phyloP scores from a whole-genome alignment of 1,140 invertebrate genomes.

The Thaumatotibia leucotreta region DNA sequence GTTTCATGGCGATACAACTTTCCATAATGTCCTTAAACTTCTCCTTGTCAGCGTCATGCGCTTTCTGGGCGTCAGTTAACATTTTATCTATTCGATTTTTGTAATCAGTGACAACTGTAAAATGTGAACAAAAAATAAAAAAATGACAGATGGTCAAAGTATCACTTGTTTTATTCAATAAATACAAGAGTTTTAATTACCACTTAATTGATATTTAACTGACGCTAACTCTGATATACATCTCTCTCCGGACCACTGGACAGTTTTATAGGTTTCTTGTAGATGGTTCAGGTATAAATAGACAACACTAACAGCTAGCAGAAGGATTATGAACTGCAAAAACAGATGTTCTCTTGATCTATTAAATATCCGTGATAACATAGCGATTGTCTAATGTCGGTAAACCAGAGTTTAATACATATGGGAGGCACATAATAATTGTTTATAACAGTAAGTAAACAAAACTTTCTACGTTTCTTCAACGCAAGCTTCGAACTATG shows the following conservation, averaged over 20 bases:
- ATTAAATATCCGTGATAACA: slow-evolving; percentile 26
- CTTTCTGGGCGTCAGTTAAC: slow-evolving; percentile 49
- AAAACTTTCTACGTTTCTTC: too few relatives aligned
- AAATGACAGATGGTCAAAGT: too few relatives aligned
- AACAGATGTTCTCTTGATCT: slow-evolving; percentile 28
- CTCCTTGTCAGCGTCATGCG: slow-evolving; percentile 46
- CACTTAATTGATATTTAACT: slow-evolving; percentile 61
- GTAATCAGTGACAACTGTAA: slow-evolving; percentile 60
- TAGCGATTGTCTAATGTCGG: not conserved
- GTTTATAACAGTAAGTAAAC: too few relatives aligned
- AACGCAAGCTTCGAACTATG: too few relatives aligned
- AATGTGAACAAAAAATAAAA: slow-evolving; percentile 12
- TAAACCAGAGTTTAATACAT: not conserved
- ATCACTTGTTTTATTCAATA: too few relatives aligned
- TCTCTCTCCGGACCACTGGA: slow-evolving; percentile 34
- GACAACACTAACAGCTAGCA: slow-evolving; percentile 26
- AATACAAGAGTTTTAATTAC: slow-evolving; percentile 26
- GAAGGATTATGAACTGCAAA: slow-evolving; percentile 27
- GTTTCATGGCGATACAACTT: slow-evolving; percentile 62
- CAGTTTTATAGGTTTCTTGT: slow-evolving; percentile 40
- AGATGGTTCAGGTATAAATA: slow-evolving; percentile 51
- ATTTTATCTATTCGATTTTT: slow-evolving; percentile 57
- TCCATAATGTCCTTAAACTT: slow-evolving; percentile 61
- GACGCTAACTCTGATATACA: slow-evolving; percentile 55
- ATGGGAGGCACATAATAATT: not conserved